phyloP scores from a whole-genome alignment of 2,797 vertebrate species.

The Microctenopoma steveboyesi region DNA sequence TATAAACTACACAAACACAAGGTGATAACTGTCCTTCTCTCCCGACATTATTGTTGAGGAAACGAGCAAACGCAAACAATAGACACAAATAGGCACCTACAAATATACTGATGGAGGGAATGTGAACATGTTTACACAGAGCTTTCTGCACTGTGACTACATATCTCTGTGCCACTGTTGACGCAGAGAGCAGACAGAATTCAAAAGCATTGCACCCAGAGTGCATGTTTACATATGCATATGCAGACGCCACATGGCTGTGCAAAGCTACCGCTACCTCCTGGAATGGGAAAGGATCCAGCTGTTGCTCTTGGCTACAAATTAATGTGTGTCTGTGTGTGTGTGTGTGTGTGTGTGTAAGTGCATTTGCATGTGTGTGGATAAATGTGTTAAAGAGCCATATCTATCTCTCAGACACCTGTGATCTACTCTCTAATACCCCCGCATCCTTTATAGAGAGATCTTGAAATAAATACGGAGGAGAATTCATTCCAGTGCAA shows the following conservation, averaged over 20 bases:
- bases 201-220: constrained; percentile 25
- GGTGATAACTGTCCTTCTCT: constrained; percentile 7
- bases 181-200: constrained; percentile 45
- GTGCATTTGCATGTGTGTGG: constrained; percentile 13
- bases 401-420: constrained; percentile 54
- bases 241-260: constrained; percentile 47
- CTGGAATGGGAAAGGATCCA: constrained; percentile 46
- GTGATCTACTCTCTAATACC: constrained; percentile 46
- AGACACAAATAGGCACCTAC: constrained; percentile 32
- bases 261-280: constrained; percentile 38
- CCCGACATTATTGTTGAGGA: constrained; percentile 31
- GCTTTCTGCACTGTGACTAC: neutral
- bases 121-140: constrained; percentile 43
- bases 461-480: constrained; percentile 23
- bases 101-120: constrained; percentile 14
- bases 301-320: constrained; percentile 59
- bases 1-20: constrained; percentile 5
- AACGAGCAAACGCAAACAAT: constrained; percentile 59
- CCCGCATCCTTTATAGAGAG: constrained; percentile 12
- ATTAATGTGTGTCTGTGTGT: constrained; percentile 43
- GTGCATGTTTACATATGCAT: constrained; percentile 56
- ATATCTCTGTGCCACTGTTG: constrained; percentile 27
- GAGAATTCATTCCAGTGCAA: neutral
- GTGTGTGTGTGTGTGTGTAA: neutral
- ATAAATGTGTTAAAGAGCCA: constrained; percentile 42